These are phyloP conservation scores for Cassiopea andromeda DNA, from an alignment of 30 jellyfish, hydroid and myxozoan genomes.

Conservation along the genomic window DNA sequence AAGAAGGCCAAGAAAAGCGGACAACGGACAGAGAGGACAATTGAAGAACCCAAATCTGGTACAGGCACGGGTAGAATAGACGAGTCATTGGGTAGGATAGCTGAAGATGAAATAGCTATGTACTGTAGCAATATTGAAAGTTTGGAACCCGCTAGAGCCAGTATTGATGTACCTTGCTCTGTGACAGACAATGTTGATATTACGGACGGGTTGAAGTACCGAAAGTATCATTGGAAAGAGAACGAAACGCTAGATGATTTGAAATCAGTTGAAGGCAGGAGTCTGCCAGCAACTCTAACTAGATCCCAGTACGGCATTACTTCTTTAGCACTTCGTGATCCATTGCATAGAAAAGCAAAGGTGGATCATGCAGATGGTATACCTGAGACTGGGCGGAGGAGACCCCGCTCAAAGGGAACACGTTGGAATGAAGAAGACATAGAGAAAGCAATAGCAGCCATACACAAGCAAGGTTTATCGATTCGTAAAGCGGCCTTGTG, in stretches of 20 bases:
- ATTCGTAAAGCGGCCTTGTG: constrained; percentile 38
- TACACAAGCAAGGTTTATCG: constrained; percentile 11
- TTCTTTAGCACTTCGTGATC: not conserved
- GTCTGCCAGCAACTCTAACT: not conserved
- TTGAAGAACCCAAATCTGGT: not conserved
- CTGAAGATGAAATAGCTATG: not conserved
- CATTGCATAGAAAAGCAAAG: not conserved
- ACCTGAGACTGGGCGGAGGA: not conserved
- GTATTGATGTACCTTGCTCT: not conserved
- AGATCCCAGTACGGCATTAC: constrained; percentile 2
- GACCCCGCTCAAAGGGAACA: not conserved
- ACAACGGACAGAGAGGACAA: not conserved
- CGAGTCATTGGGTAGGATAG: not conserved
- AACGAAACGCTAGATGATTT: constrained; percentile 7
- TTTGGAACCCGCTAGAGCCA: not conserved
- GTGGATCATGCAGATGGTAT: not conserved
- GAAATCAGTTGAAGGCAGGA: not conserved
- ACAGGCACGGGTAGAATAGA: not conserved
- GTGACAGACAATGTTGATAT: not conserved
- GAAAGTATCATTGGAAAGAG: constrained; percentile 1
- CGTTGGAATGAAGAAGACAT: constrained; percentile 30
- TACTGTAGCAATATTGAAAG: not conserved
- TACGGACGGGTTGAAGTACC: not conserved
- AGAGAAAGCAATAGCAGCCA: constrained; percentile 23
- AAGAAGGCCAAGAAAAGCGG: not conserved